Conservation (phyloP, 2,113 vertebrate species). For the Lepisosteus osseus region DNA sequence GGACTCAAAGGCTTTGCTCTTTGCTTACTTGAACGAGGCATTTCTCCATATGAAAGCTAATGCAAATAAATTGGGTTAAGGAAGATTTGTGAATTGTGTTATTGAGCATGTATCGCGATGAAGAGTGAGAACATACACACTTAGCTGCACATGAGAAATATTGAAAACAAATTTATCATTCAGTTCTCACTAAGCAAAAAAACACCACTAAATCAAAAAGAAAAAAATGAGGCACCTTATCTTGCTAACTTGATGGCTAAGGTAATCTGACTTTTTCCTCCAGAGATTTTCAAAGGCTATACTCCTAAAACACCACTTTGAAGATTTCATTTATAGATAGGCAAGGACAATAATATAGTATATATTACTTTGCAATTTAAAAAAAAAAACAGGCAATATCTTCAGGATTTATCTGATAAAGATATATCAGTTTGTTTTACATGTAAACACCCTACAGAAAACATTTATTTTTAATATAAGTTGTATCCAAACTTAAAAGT, state of each 20-base stretch:
- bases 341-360: too few relatives aligned
- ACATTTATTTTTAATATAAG: not conserved
- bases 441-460: not conserved
- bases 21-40: too few relatives aligned
- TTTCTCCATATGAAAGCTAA: too few relatives aligned
- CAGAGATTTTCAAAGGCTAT: slow-evolving; percentile 11
- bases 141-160: slow-evolving; percentile 43
- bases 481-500: too few relatives aligned
- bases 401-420: slow-evolving; percentile 19
- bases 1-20: too few relatives aligned
- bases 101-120: too few relatives aligned
- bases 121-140: not conserved
- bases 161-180: slow-evolving; percentile 60
- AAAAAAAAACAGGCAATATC: slow-evolving; percentile 4
- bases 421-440: not conserved
- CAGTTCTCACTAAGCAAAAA: slow-evolving; percentile 52
- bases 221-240: slow-evolving; percentile 62
- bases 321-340: too few relatives aligned
- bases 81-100: too few relatives aligned
- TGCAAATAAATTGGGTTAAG: too few relatives aligned
- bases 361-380: too few relatives aligned
- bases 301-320: not conserved
- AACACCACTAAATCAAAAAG: slow-evolving; percentile 65
- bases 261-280: slow-evolving; percentile 59
- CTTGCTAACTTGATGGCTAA: slow-evolving; percentile 66